These are phyloP conservation scores for Agriopis leucophaearia DNA, from an alignment of 2,888 invertebrate species.

Conservation along the genomic window DNA sequence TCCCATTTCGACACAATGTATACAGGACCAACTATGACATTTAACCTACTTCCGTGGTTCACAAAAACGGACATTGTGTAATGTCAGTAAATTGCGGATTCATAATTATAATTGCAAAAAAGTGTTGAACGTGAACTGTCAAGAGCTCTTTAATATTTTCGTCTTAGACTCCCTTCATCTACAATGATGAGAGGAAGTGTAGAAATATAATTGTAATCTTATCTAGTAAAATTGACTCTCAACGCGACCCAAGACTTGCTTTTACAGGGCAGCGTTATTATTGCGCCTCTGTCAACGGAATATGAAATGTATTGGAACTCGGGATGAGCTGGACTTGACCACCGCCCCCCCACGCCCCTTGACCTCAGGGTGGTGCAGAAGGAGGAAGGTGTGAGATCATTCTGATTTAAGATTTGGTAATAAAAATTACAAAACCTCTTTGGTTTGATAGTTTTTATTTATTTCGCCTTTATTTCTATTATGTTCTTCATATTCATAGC, in stretches of 20 bases:
- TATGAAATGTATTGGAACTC: slow-evolving; percentile 85
- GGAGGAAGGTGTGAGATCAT: slow-evolving; percentile 51
- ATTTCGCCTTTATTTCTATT: neutral
- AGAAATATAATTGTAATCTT: slow-evolving; percentile 4
- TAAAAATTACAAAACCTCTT: too few species aligned
- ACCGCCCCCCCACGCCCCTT: slow-evolving; percentile 64
- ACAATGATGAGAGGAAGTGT: too few species aligned
- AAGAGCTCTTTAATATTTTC: too few species aligned
- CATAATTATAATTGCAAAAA: too few species aligned
- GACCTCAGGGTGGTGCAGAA: slow-evolving; percentile 70
- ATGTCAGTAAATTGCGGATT: too few species aligned
- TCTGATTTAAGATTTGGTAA: slow-evolving; percentile 24
- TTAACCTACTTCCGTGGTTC: too few species aligned
- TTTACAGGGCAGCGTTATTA: slow-evolving; percentile 82
- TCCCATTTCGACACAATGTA: too few species aligned
- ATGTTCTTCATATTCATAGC: neutral
- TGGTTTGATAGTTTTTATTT: neutral
- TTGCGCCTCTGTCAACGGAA: slow-evolving; percentile 87
- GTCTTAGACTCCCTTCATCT: too few species aligned
- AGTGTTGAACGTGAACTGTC: too few species aligned
- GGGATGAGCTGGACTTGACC: slow-evolving; percentile 82
- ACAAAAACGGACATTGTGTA: too few species aligned
- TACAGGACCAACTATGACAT: too few species aligned
- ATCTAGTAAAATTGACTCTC: slow-evolving; percentile 57
- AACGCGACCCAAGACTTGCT: slow-evolving; percentile 77